Percentiles rank a stretch among this genome's conserved stretches.
phyloP scores from a whole-genome alignment of 2,888 invertebrate species.

The Drosophila putrida region DNA sequence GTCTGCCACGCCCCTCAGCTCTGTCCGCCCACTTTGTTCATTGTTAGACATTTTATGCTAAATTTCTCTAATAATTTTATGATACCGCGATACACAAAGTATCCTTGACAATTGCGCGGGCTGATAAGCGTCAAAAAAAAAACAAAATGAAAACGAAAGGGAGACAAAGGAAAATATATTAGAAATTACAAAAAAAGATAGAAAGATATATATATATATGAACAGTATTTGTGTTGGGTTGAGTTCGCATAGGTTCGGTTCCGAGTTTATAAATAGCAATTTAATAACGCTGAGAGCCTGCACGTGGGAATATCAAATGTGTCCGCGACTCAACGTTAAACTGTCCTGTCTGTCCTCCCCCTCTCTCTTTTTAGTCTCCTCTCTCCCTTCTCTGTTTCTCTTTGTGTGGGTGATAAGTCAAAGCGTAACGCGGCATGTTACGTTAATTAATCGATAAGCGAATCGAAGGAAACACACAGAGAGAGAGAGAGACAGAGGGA shows the following conservation, averaged over 20 bases:
- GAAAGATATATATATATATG: slow-evolving; percentile 1
- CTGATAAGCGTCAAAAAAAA: slow-evolving; percentile 40
- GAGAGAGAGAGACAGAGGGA: not conserved
- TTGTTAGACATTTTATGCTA: slow-evolving; percentile 41
- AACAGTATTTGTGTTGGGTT: slow-evolving; percentile 7
- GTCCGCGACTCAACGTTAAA: slow-evolving; percentile 42
- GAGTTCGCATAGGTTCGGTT: slow-evolving; percentile 35
- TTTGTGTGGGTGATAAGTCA: slow-evolving; percentile 55
- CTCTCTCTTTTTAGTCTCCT: slow-evolving; percentile 10
- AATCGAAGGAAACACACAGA: not conserved
- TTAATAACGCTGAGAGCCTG: slow-evolving; percentile 75
- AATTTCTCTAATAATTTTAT: slow-evolving; percentile 55
- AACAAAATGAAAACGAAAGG: slow-evolving; percentile 8
- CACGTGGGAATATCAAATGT: slow-evolving; percentile 76
- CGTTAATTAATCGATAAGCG: slow-evolving; percentile 78
- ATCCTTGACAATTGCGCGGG: slow-evolving; percentile 59
- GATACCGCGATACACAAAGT: slow-evolving; percentile 37
- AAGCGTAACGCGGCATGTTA: slow-evolving; percentile 75
- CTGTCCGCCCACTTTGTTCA: not conserved
- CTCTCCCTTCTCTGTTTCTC: slow-evolving; percentile 7
- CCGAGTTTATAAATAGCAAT: slow-evolving; percentile 72
- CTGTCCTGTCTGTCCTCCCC: slow-evolving; percentile 33
- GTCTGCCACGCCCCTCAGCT: slow-evolving; percentile 27
- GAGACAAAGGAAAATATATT: slow-evolving; percentile 27
- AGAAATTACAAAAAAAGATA: slow-evolving; percentile 19